Evolutionary conservation across 1,140 invertebrate genomes (phyloP).

Genomic region (Apis cerana): DNA sequence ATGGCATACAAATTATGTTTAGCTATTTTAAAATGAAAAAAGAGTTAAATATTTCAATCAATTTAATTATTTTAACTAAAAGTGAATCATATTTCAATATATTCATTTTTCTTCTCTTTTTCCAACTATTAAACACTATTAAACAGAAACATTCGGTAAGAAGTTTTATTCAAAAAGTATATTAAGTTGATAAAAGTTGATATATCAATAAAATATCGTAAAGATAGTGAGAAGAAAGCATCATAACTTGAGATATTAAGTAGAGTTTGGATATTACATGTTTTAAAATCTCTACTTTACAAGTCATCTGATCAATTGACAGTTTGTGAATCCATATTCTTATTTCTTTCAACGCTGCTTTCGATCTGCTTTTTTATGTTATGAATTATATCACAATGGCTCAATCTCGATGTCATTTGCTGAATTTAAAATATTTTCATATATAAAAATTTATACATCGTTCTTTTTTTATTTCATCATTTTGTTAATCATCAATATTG

Average conservation of each 20-base stretch:
- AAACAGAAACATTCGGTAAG: too few species aligned
- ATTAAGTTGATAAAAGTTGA: not conserved
- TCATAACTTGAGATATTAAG: slow-evolving; percentile 61
- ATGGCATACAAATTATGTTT: not conserved
- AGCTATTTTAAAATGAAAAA: not conserved
- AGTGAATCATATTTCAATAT: not conserved
- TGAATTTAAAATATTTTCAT: slow-evolving; percentile 69
- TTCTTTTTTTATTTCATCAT: not conserved
- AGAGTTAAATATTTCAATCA: too few species aligned
- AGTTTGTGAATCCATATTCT: slow-evolving; percentile 23
- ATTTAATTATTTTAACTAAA: not conserved
- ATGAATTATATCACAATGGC: slow-evolving; percentile 66
- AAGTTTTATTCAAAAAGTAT: too few species aligned
- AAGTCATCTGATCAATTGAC: slow-evolving; percentile 71
- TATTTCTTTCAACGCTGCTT: slow-evolving; percentile 54
- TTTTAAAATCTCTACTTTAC: slow-evolving; percentile 74
- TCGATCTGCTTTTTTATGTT: slow-evolving; percentile 55
- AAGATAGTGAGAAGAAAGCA: slow-evolving; percentile 16
- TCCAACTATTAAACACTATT: not conserved
- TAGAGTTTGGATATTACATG: slow-evolving; percentile 70
- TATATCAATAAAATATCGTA: slow-evolving; percentile 42
- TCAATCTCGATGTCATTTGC: slow-evolving; percentile 72
- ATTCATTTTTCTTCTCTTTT: not conserved
- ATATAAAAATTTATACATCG: slow-evolving; percentile 49
- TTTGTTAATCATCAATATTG: not conserved